These are phyloP conservation scores for Pseudomyrmex flavicornis DNA, from an alignment of 1,140 invertebrate genomes.

Conservation along the genomic window DNA sequence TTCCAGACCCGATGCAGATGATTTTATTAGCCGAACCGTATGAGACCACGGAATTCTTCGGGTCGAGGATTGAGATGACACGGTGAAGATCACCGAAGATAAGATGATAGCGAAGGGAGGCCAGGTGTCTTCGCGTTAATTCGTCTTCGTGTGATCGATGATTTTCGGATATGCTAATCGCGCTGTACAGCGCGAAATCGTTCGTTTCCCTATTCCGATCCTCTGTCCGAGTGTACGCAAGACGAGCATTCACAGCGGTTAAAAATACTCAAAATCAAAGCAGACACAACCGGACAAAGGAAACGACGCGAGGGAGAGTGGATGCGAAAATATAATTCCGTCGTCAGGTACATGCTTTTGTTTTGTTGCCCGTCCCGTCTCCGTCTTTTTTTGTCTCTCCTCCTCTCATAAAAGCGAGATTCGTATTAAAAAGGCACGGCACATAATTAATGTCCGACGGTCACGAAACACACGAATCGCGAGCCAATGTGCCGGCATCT, in stretches of 20 bases:
- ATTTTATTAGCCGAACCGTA: slow-evolving; percentile 81
- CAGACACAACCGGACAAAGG: slow-evolving; percentile 7
- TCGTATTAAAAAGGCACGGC: slow-evolving; percentile 70
- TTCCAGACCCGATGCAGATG: slow-evolving; percentile 74
- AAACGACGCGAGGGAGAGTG: slow-evolving; percentile 5
- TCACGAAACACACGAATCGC: slow-evolving; percentile 63
- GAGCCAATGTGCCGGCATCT: slow-evolving; percentile 20
- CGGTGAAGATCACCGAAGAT: slow-evolving; percentile 76
- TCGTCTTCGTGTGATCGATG: slow-evolving; percentile 68
- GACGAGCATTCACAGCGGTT: background rate
- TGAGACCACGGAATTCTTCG: slow-evolving; percentile 62
- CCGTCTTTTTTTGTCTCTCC: background rate
- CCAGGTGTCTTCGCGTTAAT: slow-evolving; percentile 65
- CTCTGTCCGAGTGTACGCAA: background rate
- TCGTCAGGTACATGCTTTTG: slow-evolving; percentile 63
- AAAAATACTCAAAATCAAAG: slow-evolving; percentile 19
- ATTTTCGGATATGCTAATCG: slow-evolving; percentile 55
- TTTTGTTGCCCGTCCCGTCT: slow-evolving; percentile 33
- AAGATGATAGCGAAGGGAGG: slow-evolving; percentile 47
- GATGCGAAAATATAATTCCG: slow-evolving; percentile 66
- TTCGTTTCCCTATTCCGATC: background rate
- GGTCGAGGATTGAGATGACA: slow-evolving; percentile 78
- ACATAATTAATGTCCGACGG: slow-evolving; percentile 69
- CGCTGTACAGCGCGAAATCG: background rate
- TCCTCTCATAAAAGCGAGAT: slow-evolving; percentile 60